Evolutionary conservation across 2,888 invertebrate species (phyloP), one percentile per base, ranked within the genome.

Genomic region (Lycophotia porphyrea): DNA sequence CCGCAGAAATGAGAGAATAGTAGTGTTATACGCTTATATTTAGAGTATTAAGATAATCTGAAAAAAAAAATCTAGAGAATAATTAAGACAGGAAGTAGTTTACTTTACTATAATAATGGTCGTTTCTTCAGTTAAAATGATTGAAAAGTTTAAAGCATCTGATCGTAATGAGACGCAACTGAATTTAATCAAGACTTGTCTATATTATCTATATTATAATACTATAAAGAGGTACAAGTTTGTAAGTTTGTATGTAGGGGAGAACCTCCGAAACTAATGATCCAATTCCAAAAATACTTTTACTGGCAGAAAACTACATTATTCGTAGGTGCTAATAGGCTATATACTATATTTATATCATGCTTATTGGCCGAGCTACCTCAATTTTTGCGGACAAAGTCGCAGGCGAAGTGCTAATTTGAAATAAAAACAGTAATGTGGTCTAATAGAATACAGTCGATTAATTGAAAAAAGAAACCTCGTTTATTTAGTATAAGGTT

Each of bases 401-500:
- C 39, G 39, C 39, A 39, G 9, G 39, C 39, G 39, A 39, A 39
- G 5, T 39, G 39, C 39, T 39, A 39, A 9, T 39, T 27, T 52
- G 42, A 31, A 72, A 39, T 13, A 74, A 74, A 74, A 61, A 61
- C 34, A 60, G 13, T 39, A 39, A 36, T 58, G 11, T 27, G 5
- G 5, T 64, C 13, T 27, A 69, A 5, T 9, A 63, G 13, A 76
- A 27, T 67, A 24, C 18, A 47, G 49, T 81, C 18, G 8, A 63
- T 81, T 66, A 66, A 78, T 60, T 67, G 49, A 82, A 82, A 82
- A 58, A 69, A 42, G 5, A 18, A 81, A 49, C 42, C n/a, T 36
- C 24, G 42, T 80, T 65, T 84, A 47, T 74, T 84, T 68, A 61
- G 58, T 34, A 80, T 47, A 11, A 34, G 52, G 44, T 52, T 52